Evolutionary conservation across 2,113 vertebrate species (phyloP).

Genomic region (Poeciliopsis retropinna): DNA sequence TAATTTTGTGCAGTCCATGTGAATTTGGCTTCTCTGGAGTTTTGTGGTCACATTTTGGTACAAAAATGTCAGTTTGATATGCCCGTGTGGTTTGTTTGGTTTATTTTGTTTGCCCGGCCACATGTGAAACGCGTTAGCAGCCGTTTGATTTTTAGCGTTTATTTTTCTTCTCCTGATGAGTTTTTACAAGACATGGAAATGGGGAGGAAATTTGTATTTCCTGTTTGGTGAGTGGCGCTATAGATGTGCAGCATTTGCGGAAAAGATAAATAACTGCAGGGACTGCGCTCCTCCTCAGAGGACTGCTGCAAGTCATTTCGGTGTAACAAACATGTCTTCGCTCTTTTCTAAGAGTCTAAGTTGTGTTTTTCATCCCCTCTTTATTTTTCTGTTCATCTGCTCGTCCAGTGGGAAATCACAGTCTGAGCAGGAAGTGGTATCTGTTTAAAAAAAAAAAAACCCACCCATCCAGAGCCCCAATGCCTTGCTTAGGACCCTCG

Average conservation of each 20-base stretch:
- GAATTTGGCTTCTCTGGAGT: neutral
- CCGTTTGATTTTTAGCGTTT: constrained; percentile 24
- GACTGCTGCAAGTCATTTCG: constrained; percentile 14
- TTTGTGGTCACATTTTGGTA: constrained; percentile 2
- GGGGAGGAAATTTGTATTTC: constrained; percentile 38
- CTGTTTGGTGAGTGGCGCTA: constrained; percentile 44
- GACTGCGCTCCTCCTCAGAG: neutral
- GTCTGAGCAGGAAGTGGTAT: constrained; percentile 52
- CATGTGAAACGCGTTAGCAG: constrained; percentile 43
- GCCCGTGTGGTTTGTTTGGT: constrained; percentile 9
- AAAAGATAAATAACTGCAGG: constrained; percentile 29
- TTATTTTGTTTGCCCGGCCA: constrained; percentile 17
- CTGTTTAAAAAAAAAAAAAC: constrained; percentile 22
- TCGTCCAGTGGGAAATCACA: constrained; percentile 16
- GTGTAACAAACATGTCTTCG: neutral
- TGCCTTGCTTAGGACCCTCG: constrained; percentile 27
- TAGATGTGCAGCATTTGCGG: constrained; percentile 24
- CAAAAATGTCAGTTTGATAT: constrained; percentile 30
- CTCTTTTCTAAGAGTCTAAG: constrained; percentile 1
- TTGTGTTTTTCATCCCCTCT: constrained; percentile 34
- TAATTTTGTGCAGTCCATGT: neutral
- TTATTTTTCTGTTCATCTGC: constrained; percentile 5
- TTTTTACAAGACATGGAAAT: constrained; percentile 22
- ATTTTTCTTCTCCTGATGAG: constrained; percentile 26
- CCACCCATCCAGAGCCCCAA: constrained; percentile 23